Conservation (phyloP, 2,113 vertebrate species). For the Laticauda laticaudata region DNA sequence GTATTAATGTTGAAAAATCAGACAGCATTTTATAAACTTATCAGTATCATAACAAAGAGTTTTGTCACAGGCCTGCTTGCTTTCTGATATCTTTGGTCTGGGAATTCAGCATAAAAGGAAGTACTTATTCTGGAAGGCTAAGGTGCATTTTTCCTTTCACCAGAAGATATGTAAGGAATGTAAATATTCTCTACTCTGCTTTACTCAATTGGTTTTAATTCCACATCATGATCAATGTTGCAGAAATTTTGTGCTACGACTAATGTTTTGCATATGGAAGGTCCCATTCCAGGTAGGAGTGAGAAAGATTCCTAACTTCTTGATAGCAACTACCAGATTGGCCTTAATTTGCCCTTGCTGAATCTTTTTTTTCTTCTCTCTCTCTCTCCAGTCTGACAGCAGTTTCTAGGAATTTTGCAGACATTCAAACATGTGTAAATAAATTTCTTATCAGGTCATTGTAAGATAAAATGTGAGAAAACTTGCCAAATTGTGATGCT, state of each 20-base stretch:
- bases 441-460: constrained; percentile 21
- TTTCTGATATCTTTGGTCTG: background rate
- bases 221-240: background rate
- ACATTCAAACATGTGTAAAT: constrained; percentile 32
- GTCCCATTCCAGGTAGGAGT: background rate
- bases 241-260: background rate
- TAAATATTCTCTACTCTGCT: background rate
- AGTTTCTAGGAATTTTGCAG: constrained; percentile 25
- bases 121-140: background rate
- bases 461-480: constrained; percentile 19
- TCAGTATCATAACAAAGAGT: background rate
- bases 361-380: background rate
- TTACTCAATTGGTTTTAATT: background rate
- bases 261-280: background rate
- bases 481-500: constrained; percentile 4
- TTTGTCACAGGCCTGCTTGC: background rate
- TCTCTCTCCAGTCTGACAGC: background rate
- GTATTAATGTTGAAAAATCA: background rate
- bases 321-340: background rate
- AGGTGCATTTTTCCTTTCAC: background rate
- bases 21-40: background rate
- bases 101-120: background rate
- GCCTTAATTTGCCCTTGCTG: constrained; percentile 6
- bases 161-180: background rate
- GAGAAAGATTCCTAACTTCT: background rate